A percentile compares a stretch with the other conserved stretches of the same genome.
Conservation (phyloP, 2,113 vertebrate species). For the Daboia siamensis region DNA sequence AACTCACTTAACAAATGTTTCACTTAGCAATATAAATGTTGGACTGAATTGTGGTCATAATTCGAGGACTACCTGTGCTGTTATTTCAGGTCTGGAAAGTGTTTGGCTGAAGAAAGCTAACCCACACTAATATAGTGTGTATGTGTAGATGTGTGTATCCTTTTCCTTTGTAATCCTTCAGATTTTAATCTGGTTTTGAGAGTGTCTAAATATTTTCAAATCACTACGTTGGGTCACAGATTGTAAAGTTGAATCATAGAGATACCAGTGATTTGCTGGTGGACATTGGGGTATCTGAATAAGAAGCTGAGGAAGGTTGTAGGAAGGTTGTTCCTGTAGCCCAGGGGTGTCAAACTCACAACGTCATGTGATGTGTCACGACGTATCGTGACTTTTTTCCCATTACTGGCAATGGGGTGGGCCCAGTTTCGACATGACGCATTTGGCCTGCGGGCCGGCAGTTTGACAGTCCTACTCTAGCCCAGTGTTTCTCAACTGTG, state of each 20-base stretch:
- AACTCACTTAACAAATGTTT: too few species aligned
- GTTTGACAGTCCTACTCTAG: too few species aligned
- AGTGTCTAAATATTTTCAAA: neutral
- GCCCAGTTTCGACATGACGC: too few species aligned
- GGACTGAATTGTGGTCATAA: too few species aligned
- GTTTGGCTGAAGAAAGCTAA: neutral
- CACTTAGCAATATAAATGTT: too few species aligned
- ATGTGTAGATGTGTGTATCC: neutral
- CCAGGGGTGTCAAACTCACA: too few species aligned
- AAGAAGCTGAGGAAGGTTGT: neutral
- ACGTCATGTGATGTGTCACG: too few species aligned
- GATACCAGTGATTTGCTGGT: neutral
- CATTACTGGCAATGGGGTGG: too few species aligned
- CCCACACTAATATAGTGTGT: neutral
- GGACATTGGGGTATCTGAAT: neutral
- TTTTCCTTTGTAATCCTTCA: neutral
- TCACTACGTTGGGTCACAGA: neutral
- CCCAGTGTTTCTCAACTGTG: too few species aligned
- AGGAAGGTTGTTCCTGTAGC: neutral
- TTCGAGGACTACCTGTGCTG: too few species aligned
- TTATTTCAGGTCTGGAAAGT: neutral
- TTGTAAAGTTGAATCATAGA: neutral
- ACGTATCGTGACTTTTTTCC: too few species aligned
- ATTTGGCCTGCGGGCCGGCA: too few species aligned
- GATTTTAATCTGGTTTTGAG: neutral